A percentile compares a stretch with the other conserved stretches of the same genome.
Evolutionary conservation across 2,888 invertebrate species (phyloP).

Genomic region (Apotomis turbidana): DNA sequence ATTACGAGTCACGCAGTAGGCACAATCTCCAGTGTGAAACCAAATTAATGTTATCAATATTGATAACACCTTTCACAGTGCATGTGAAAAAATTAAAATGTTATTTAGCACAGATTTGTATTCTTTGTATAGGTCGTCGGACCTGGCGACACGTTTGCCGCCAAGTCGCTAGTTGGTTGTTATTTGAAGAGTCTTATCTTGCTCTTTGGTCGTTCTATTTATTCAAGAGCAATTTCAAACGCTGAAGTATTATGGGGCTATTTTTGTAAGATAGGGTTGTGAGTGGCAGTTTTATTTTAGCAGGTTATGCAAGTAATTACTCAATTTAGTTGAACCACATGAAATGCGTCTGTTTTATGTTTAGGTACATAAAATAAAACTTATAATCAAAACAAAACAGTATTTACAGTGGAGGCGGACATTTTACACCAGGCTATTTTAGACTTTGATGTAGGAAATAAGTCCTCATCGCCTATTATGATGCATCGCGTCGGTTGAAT

Average conservation of each 20-base stretch:
- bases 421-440: slow-evolving; percentile 2
- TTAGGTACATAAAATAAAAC: neutral
- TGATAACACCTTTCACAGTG: neutral
- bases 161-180: slow-evolving; percentile 5
- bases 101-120: too few species aligned
- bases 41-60: neutral
- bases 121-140: neutral
- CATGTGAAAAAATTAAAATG: neutral
- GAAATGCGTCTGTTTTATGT: neutral
- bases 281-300: slow-evolving; percentile 13
- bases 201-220: neutral
- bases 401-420: neutral
- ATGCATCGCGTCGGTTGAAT: slow-evolving; percentile 27
- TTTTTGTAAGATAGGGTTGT: slow-evolving; percentile 9
- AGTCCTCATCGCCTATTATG: slow-evolving; percentile 18
- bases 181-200: slow-evolving; percentile 16
- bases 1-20: neutral
- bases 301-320: neutral
- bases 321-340: neutral
- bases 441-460: slow-evolving; percentile 13
- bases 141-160: neutral
- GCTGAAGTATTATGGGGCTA: neutral
- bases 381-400: neutral
- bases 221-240: neutral
- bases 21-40: neutral